Evolutionary conservation across 2,797 vertebrate genomes (phyloP), one percentile per base, ranked within the genome.

Genomic region (Chlorospingus flavigularis): DNA sequence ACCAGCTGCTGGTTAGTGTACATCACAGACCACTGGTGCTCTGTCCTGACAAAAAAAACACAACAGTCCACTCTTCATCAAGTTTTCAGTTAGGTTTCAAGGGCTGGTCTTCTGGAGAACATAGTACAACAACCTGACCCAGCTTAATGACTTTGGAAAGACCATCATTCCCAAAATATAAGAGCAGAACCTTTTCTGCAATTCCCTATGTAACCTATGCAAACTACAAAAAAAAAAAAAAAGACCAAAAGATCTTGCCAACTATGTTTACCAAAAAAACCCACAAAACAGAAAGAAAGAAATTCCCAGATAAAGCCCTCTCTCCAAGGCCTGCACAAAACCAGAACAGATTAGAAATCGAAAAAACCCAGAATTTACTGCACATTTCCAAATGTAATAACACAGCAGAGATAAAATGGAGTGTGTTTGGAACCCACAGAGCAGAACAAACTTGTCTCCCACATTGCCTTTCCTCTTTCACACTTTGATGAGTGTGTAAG

Each of bases 41-140:
- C 24, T 62, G 51, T 62, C 65, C 72, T 66, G 31, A 70, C 58
- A 74, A 51, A 81, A 72, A 10, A 51, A 30, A 20, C 23, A 60
- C 7, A 78, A 23, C 54, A 67, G 31, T n/a, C 19, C 18, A 14
- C 23, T 68, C n/a, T 60, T 60, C 33, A 72, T 62, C 28, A 43
- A 92, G 40, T 79, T 72, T 89, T 86, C 85, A 77, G 28, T 35
- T 70, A 73, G 37, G 28, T 79, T 96, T 81, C 83, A 91, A 81
- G 17, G 45, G 42, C 9, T 87, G 63, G 37, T 39, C 14, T 78
- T 62, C 71, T 76, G 37, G 43, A 92, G 61, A 91, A 74, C 53
- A 58, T 2, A 54, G 7, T 55, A 51, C 48, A 94, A 81, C 35
- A 74, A 54, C 37, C 18, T 68, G 87, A 88, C 33, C 21, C 43